These are phyloP conservation scores for Xenopus petersii DNA, from an alignment of 2,797 vertebrate species.

Conservation along the genomic window DNA sequence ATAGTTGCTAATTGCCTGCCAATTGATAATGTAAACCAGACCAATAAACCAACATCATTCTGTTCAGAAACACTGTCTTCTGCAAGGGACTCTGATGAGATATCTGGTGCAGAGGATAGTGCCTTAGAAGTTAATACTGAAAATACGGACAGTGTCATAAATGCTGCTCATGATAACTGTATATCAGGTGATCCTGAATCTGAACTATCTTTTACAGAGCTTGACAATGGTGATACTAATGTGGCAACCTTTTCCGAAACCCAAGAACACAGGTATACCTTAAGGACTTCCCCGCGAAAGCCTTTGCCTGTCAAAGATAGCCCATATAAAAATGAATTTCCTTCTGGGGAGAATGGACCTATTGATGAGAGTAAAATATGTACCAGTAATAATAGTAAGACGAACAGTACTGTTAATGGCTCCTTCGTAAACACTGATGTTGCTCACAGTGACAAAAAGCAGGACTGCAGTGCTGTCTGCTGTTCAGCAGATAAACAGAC, in stretches of 20 bases:
- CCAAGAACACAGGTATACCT: slow-evolving; percentile 92
- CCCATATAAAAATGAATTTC: slow-evolving; percentile 80
- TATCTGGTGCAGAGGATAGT: slow-evolving; percentile 85
- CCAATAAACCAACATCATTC: slow-evolving; percentile 64
- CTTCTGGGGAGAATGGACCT: slow-evolving; percentile 83
- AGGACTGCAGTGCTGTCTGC: slow-evolving; percentile 57
- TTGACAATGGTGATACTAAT: slow-evolving; percentile 64
- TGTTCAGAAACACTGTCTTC: slow-evolving; percentile 75
- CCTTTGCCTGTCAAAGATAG: slow-evolving; percentile 74
- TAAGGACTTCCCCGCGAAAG: slow-evolving; percentile 92
- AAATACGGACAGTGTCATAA: slow-evolving; percentile 60
- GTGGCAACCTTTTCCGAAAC: slow-evolving; percentile 82
- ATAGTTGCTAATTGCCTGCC: slow-evolving; percentile 63
- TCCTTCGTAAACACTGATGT: slow-evolving; percentile 63
- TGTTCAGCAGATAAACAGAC: slow-evolving; percentile 64
- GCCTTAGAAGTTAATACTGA: slow-evolving; percentile 77
- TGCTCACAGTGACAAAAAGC: slow-evolving; percentile 61
- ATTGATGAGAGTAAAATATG: slow-evolving; percentile 76
- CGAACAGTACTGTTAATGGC: slow-evolving; percentile 60
- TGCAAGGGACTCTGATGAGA: slow-evolving; percentile 85
- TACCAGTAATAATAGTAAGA: slow-evolving; percentile 65
- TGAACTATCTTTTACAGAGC: slow-evolving; percentile 57
- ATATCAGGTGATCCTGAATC: slow-evolving; percentile 81
- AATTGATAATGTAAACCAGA: slow-evolving; percentile 58
- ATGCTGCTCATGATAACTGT: slow-evolving; percentile 61